Percentiles rank a stretch among this genome's conserved stretches.
Conservation (phyloP, 2,797 vertebrate genomes). For the Brachyalestes nurse region DNA sequence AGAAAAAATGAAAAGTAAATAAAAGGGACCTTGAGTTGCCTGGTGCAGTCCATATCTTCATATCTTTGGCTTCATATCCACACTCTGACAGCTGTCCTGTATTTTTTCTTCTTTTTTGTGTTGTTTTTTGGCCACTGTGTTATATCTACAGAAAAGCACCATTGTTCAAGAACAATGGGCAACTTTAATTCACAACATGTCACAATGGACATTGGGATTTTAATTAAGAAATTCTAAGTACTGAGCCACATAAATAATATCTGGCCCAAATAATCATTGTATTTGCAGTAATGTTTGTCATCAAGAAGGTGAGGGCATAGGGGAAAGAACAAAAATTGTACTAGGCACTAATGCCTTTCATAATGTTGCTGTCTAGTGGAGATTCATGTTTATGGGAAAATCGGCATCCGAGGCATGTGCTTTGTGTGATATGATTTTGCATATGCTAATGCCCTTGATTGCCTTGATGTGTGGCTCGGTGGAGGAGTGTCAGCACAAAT, state of each 20-base stretch:
- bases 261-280: slow-evolving; percentile 57
- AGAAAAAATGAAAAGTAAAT: slow-evolving; percentile 62
- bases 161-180: slow-evolving; percentile 57
- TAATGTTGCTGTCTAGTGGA: slow-evolving; percentile 53
- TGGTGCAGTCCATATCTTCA: slow-evolving; percentile 6
- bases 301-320: slow-evolving; percentile 46
- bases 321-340: slow-evolving; percentile 38
- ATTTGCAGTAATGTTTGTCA: slow-evolving; percentile 59
- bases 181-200: slow-evolving; percentile 57
- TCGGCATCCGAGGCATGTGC: slow-evolving; percentile 56
- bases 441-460: slow-evolving; percentile 63
- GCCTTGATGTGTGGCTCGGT: slow-evolving; percentile 55
- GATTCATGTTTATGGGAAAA: slow-evolving; percentile 58
- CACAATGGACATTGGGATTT: slow-evolving; percentile 61
- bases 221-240: slow-evolving; percentile 68
- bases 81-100: slow-evolving; percentile 27
- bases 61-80: slow-evolving; percentile 8
- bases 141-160: slow-evolving; percentile 41
- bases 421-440: slow-evolving; percentile 61
- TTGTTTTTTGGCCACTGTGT: slow-evolving; percentile 9
- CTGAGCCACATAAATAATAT: slow-evolving; percentile 59
- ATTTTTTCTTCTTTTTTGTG: not conserved
- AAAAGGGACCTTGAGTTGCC: slow-evolving; percentile 47
- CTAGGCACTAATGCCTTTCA: slow-evolving; percentile 35
- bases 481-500: slow-evolving; percentile 42